Base-by-base conservation (phyloP, 2,888 invertebrate genomes). In the Agonopterix alstromeriana region DNA sequence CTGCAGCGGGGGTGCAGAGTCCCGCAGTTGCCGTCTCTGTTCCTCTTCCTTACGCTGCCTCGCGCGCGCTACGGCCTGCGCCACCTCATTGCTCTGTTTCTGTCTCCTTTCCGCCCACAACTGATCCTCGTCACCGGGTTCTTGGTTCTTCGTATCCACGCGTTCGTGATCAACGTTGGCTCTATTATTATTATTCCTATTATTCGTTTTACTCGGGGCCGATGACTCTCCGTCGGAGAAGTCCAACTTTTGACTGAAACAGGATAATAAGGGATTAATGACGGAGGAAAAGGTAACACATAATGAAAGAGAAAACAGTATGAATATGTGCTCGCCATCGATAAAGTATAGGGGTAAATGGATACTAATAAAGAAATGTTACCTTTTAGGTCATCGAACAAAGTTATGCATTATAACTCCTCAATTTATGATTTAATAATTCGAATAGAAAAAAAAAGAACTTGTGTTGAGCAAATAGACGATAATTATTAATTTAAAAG, bases 161-260 rank as follows among this genome's bases (percentile, higher is more conserved):
- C 77, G 89, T 58, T 80, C 90, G 48, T 55, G 71, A 49, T 82
- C 85, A 52, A 73, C 67, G 65, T 60, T 77, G 53, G 70, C 66
- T 55, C 86, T 74, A 60, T 70, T 73, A 51, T 63, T 76, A 55
- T 70, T 75, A 27, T 27, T 27, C 27, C 27, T 27, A 27, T 27
- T 27, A 7, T 27, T 27, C 7, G 27, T 7, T 63, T 82, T 71
- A 56, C 77, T 60, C 10, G 82, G 77, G 49, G 75, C 74, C 35
- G 82, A 77, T 10, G 86, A 76, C 61, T 98, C 98, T 67, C 97
- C 97, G 83, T 98, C 98, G 71, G 97, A 97, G 83, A 98, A 98
- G 59, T 95, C 94, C 73, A 98, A 85, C 82, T 97, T 97, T 88
- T 97, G 96, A 89, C 93, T 94, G 82, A 51, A 54, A 56, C 9